These are phyloP conservation scores for Sarcophaga rosellei DNA, from an alignment of 2,888 invertebrate species.

Conservation along the genomic window DNA sequence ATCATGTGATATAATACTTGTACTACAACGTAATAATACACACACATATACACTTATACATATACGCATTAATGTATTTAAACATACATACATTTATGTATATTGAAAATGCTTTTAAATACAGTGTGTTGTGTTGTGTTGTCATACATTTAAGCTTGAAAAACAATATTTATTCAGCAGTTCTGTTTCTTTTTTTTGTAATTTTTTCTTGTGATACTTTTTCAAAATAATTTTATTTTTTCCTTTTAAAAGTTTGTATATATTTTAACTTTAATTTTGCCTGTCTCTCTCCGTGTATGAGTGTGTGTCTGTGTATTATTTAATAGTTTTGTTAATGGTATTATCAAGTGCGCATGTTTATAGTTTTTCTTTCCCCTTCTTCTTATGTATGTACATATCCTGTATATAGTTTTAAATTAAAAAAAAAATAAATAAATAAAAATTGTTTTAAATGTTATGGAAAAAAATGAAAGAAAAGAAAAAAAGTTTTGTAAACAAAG, in stretches of 20 bases:
- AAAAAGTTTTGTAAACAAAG: conserved; percentile 42
- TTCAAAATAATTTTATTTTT: conserved; percentile 51
- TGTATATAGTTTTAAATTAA: not conserved
- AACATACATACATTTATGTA: conserved; percentile 60
- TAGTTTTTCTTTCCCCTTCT: conserved; percentile 34
- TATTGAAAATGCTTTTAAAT: not conserved
- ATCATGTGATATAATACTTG: conserved; percentile 59
- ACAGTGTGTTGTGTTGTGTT: conserved; percentile 9
- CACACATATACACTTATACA: not conserved
- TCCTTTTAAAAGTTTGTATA: conserved; percentile 5
- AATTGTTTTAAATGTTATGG: not conserved
- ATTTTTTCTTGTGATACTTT: conserved; percentile 4
- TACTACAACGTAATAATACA: conserved; percentile 60
- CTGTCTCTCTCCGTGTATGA: not conserved
- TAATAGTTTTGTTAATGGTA: conserved; percentile 14
- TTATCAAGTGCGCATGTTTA: conserved; percentile 51
- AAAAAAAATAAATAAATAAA: not conserved
- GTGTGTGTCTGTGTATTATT: not conserved
- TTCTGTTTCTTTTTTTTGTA: conserved; percentile 4
- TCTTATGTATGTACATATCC: not conserved
- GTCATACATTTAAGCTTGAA: not conserved
- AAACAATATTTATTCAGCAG: not conserved
- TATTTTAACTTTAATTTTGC: conserved; percentile 35
- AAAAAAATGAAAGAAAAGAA: not conserved
- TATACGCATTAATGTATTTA: not conserved